phyloP scores from a whole-genome alignment of 2,888 invertebrate species.

The Tenodera sinensis region DNA sequence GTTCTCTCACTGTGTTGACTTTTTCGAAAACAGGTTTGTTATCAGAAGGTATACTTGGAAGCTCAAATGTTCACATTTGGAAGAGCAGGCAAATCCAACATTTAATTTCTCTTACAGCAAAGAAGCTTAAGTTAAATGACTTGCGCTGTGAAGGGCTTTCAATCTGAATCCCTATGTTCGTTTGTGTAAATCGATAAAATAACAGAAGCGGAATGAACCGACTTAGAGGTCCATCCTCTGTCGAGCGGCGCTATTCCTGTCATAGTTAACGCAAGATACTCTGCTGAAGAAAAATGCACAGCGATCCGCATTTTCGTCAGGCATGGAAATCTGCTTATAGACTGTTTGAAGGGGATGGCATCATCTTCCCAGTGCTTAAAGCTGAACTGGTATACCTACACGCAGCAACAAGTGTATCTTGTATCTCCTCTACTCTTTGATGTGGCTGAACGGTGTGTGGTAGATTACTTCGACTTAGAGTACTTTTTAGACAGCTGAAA shows the following conservation, averaged over 20 bases:
- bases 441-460: no score
- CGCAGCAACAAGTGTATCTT: neutral
- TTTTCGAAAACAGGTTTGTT: no score
- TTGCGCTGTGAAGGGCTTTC: neutral
- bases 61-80: no score
- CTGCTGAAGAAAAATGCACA: neutral
- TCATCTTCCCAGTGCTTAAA: neutral
- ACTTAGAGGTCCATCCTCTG: neutral
- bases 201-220: neutral
- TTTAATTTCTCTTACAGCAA: neutral
- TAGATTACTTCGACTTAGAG: no score
- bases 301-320: neutral
- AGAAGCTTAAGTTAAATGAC: neutral
- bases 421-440: no score
- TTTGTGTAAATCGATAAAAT: neutral
- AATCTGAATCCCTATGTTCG: neutral
- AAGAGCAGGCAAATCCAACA: neutral
- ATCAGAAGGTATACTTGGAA: no score
- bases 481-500: no score
- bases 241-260: neutral
- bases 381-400: neutral
- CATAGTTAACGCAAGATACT: neutral
- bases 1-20: no score
- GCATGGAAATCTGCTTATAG: neutral
- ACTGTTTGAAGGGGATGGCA: neutral